Base-by-base conservation (phyloP, 2,113 vertebrate genomes). In the Rhinoderma darwinii region DNA sequence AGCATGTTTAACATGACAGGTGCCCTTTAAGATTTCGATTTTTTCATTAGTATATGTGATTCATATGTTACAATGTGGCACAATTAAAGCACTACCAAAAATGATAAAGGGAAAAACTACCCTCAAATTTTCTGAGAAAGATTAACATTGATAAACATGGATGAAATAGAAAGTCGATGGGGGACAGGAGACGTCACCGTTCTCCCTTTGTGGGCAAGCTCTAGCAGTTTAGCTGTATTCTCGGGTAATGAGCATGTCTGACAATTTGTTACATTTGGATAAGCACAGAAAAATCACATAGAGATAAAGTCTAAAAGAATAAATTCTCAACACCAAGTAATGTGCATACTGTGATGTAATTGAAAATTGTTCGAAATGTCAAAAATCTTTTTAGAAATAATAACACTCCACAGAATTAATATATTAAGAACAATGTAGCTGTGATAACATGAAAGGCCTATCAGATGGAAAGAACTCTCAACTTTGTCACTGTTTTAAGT, bases 331-430 rank as follows among this genome's bases (percentile, higher is more conserved):
- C 2, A 2, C 27, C 17, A 37, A 63, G 11, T 30, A 63, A 70
- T 70, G 32, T 18, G 22, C 35, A 70, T 37, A 37, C 35, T 20
- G 18, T 14, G 59, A 30, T 59, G 25, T n/a, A 10, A 9, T 22
- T 25, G 14, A 37, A 70, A 70, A 70, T 37, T 39, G 30, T 47
- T 79, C 51, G 18, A 12, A 47, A 47, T n/a, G 44, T 47, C 44
- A 76, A 10, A 76, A 76, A 76, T 44, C 74, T 15, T 76, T n/a
- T 43, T 44, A 76, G n/a, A 76, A 70, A 70, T 70, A 37, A 37
- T 70, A 70, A 37, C 32, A 70, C 66, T 37, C 32, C 17, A 37
- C 32, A 22, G 35, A 70, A 70, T 70, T 70, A 70, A 20, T 15
- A 37, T 70, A 70, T 37, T 70, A 22, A 20, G 32, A 37, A 35